These are phyloP conservation scores for Gonioctena quinquepunctata DNA, from an alignment of 1,140 invertebrate species.

Conservation along the genomic window DNA sequence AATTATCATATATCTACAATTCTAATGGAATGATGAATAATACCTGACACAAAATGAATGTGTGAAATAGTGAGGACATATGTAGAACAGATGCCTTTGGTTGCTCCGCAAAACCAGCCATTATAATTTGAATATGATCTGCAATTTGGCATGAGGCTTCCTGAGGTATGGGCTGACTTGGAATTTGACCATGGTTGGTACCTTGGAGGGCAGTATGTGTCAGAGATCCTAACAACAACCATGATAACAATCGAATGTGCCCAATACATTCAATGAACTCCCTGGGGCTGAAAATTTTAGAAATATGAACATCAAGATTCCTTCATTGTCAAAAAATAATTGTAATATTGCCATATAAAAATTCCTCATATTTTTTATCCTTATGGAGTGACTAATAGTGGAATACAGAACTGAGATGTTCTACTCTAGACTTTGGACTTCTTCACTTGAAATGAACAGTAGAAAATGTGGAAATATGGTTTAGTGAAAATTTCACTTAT, in stretches of 20 bases:
- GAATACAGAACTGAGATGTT: too few species aligned
- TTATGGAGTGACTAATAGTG: too few species aligned
- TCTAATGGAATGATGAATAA: too few species aligned
- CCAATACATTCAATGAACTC: conserved; percentile 95
- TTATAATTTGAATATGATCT: conserved; percentile 93
- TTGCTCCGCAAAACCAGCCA: conserved; percentile 96
- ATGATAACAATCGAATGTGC: conserved; percentile 92
- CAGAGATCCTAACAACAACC: conserved; percentile 92
- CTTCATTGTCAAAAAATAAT: too few species aligned
- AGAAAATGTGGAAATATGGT: too few species aligned
- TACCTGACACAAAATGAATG: conserved; percentile 81
- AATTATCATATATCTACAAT: too few species aligned
- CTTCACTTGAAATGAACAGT: too few species aligned
- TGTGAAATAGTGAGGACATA: conserved; percentile 88
- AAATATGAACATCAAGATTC: conserved; percentile 3
- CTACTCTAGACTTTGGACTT: too few species aligned
- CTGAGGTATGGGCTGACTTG: conserved; percentile 89
- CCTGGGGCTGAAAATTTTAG: conserved; percentile 77
- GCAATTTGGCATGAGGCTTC: conserved; percentile 95
- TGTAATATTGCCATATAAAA: too few species aligned
- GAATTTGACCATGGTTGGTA: conserved; percentile 51
- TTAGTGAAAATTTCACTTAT: too few species aligned
- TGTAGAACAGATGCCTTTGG: conserved; percentile 87
- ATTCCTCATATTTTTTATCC: too few species aligned
- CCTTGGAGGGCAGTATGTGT: conserved; percentile 78